Evolutionary conservation across 2,888 invertebrate species (phyloP).

Genomic region (Lysandra coridon): DNA sequence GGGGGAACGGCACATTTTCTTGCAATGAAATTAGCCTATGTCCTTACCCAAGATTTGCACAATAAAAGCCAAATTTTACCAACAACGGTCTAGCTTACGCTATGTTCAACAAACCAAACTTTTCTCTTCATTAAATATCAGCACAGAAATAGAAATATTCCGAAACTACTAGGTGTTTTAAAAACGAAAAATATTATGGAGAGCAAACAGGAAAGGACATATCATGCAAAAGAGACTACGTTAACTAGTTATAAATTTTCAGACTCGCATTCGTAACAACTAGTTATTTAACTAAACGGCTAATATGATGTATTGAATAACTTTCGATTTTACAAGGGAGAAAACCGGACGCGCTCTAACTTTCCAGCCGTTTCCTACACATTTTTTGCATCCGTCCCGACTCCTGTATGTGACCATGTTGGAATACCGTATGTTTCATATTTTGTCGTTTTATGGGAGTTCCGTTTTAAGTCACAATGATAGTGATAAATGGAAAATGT

Average conservation of each 20-base stretch:
- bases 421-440: conserved; percentile 3
- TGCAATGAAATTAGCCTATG: too few species aligned
- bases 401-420: conserved; percentile 3
- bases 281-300: neutral
- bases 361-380: conserved; percentile 31
- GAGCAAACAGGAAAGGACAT: too few species aligned
- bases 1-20: too few species aligned
- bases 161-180: too few species aligned
- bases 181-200: too few species aligned
- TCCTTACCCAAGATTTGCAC: too few species aligned
- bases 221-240: neutral
- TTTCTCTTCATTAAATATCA: too few species aligned
- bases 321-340: conserved; percentile 22
- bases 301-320: conserved; percentile 21
- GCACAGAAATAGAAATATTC: too few species aligned
- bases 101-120: too few species aligned
- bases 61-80: too few species aligned
- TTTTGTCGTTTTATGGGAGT: neutral
- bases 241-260: neutral
- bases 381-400: conserved; percentile 9
- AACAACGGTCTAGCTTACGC: too few species aligned
- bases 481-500: neutral
- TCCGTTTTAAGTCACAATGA: neutral
- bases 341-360: conserved; percentile 27
- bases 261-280: neutral